Evolutionary conservation across 2,888 invertebrate species (phyloP), one percentile per base, ranked within the genome.

Genomic region (Tridacna crocea): DNA sequence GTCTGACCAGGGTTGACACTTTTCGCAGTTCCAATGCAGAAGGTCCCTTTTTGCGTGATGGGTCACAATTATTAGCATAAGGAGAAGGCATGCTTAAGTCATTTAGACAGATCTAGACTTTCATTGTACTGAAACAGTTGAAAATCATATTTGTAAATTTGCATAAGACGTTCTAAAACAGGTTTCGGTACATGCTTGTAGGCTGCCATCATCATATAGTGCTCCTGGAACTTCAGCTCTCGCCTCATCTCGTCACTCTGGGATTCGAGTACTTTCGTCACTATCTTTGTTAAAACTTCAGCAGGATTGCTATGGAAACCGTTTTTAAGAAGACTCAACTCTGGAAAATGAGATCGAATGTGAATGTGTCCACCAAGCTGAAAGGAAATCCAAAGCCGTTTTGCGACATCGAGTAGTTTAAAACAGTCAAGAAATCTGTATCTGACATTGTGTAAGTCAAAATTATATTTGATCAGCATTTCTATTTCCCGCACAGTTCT

Each of bases 281-380:
- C 47, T 24, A 51, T 19, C 15, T 22, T 24, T 19, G 24, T 13
- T 4, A 70, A 51, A 12, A 51, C 26, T 10, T 24, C 11, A 1
- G 17, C 47, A 15, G 48, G 47, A 47, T 70, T 51, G 11, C 47
- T 13, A 13, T 22, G 22, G 46, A 51, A 51, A 1, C 12, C 26
- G 17, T n/a, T 36, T 19, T 22, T 47, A n/a, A 15, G n/a, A 12
- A 68, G 17, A 24, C 47, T 17, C 47, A 51, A 4, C 24, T 55
- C 11, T 24, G 85, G 75, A 72, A 79, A 77, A 19, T 55, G 15
- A n/a, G 51, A 26, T 11, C 68, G 55, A n/a, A 36, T 58, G 24
- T 84, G 79, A 15, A 88, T 81, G 70, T 88, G 87, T 2, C 88
- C 88, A 70, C 85, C 87, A n/a, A 78, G 72, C 72, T 87, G 85